Conservation (phyloP, 2,888 invertebrate species). For the Onthophagus sagittarius region DNA sequence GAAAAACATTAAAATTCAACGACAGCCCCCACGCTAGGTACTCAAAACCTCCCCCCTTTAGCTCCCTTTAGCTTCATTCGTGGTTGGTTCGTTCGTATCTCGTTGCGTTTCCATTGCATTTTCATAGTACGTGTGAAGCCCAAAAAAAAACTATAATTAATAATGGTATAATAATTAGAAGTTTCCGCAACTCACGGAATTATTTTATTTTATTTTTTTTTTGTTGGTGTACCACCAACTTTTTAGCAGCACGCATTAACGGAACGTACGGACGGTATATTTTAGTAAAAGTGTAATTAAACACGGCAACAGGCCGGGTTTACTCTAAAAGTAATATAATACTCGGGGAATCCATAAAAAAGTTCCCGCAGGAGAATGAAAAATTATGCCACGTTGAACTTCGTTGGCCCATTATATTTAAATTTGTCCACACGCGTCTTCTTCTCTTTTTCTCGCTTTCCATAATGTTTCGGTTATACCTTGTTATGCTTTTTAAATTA, state of each 20-base stretch:
- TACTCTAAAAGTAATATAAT: not conserved
- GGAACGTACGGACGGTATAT: not conserved
- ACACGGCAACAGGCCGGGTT: not conserved
- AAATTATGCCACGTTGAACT: not conserved
- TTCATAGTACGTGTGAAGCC: not conserved
- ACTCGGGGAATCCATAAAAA: not conserved
- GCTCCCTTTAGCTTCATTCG: no score
- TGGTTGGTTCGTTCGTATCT: not conserved
- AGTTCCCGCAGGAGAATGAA: not conserved
- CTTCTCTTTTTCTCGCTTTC: not conserved
- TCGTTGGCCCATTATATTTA: not conserved
- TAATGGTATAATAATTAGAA: not conserved
- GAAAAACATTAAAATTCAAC: slow-evolving; percentile 21
- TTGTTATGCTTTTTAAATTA: no score
- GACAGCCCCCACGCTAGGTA: not conserved
- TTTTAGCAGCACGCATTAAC: not conserved
- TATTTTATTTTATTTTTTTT: not conserved
- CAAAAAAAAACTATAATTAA: not conserved
- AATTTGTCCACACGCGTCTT: not conserved
- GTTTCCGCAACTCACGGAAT: not conserved
- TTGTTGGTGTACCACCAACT: not conserved
- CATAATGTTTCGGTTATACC: no score
- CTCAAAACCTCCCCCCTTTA: no score
- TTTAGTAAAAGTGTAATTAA: not conserved
- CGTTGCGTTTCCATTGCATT: slow-evolving; percentile 2